These are phyloP conservation scores for Bubo bubo DNA, from an alignment of 2,113 vertebrate species.

Conservation along the genomic window DNA sequence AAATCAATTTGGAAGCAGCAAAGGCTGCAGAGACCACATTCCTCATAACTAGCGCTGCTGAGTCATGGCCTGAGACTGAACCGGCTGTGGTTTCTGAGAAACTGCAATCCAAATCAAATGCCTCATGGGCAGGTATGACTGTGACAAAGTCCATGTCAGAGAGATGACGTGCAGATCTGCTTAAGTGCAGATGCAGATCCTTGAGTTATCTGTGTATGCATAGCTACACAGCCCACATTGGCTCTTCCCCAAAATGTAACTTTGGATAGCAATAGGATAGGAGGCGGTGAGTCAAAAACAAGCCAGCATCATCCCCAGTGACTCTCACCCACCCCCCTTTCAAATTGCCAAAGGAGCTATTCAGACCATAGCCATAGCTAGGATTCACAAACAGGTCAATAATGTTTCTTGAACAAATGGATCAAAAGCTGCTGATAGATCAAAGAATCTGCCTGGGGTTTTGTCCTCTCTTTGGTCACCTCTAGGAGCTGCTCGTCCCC, in stretches of 20 bases:
- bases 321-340: not conserved
- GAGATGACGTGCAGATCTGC: not conserved
- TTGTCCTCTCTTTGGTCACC: not conserved
- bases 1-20: conserved; percentile 40
- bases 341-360: not conserved
- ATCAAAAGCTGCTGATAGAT: not conserved
- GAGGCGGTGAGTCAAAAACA: not conserved
- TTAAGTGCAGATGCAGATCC: not conserved
- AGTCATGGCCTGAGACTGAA: conserved; percentile 7
- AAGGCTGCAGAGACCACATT: conserved; percentile 2
- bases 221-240: not conserved
- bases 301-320: not conserved
- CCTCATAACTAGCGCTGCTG: conserved; percentile 5
- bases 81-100: not conserved
- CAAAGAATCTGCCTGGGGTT: not conserved
- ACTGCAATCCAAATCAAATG: not conserved
- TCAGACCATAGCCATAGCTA: not conserved
- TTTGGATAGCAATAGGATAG: not conserved
- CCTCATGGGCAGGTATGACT: not conserved
- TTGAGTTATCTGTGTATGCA: not conserved
- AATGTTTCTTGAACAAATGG: not conserved
- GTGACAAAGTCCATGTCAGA: not conserved
- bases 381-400: not conserved
- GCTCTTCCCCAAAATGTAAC: not conserved
- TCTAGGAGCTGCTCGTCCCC: not conserved